Base-by-base conservation (phyloP, 2,888 invertebrate species). In the Dicycla oo region DNA sequence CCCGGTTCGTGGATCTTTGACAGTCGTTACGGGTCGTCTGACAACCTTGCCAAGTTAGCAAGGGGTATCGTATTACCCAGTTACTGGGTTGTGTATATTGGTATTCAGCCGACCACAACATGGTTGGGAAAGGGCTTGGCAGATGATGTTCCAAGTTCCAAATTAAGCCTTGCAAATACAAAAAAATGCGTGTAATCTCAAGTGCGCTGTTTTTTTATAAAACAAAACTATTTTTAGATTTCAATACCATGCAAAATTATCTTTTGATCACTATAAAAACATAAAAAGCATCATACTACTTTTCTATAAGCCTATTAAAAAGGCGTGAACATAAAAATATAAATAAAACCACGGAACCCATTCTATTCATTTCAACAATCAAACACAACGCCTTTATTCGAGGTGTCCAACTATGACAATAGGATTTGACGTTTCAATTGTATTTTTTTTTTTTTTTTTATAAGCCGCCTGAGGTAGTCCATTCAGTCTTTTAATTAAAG, bases 371-470 rank as follows among this genome's bases (percentile, higher is more conserved):
- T 68, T 71, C 63, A 64, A 57, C 38, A 23, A 54, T 51, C 26
- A 34, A 11, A 58, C 57, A 56, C 47, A 38, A 51, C 47, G 15
- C 23, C 63, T 66, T 73, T 80, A 26, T 75, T 11, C 15, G 45
- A 77, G 47, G 69, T 80, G 80, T 80, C 80, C 80, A 80, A 73
- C 69, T 82, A 26, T 87, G 90, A 93, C 92, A 93, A 93, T 88
- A 82, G 84, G 69, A 43, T 89, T 91, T 92, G 92, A 92, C 92
- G 91, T 91, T 88, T 90, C 91, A 88, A 90, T 92, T 88, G 83
- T 84, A 20, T 85, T 4, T 70, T 88, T 90, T 88, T 89, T 89
- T 83, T 84, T 64, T 88, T 90, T 88, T 89, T 89, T 83, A 84
- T 64, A 56, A 73, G 74, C 78, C 74, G 85, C 85, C 87, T 83